Conservation (phyloP, 2,797 vertebrate genomes). For the Ambastaia sidthimunki region DNA sequence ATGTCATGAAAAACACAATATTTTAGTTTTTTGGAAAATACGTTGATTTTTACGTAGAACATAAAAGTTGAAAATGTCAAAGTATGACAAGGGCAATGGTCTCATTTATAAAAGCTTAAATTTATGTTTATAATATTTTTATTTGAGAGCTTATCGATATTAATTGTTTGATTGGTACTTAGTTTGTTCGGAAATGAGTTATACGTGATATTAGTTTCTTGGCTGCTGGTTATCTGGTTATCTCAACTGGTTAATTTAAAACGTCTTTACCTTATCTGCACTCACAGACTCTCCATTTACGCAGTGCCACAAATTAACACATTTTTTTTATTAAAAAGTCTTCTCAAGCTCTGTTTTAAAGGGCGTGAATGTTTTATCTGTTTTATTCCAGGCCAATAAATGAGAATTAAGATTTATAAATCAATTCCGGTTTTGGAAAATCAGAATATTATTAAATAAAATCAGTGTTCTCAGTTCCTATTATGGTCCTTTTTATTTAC, state of each 20-base stretch:
- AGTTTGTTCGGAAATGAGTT: background rate
- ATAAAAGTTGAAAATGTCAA: background rate
- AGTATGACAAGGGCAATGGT: background rate
- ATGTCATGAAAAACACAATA: background rate
- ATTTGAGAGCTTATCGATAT: background rate
- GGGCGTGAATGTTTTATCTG: conserved; percentile 14
- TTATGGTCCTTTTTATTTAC: background rate
- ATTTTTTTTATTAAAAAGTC: background rate
- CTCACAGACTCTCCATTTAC: background rate
- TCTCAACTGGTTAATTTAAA: background rate
- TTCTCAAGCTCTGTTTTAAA: background rate
- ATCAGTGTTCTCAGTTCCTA: background rate
- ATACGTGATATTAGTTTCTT: background rate
- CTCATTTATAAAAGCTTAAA: background rate
- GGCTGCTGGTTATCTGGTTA: conserved; percentile 23
- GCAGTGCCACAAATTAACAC: background rate
- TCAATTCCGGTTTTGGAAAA: conserved; percentile 16
- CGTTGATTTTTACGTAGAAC: background rate
- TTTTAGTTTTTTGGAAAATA: background rate
- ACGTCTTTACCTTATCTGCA: conserved; percentile 29
- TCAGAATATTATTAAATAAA: background rate
- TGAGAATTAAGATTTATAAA: conserved; percentile 31
- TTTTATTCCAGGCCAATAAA: conserved; percentile 17
- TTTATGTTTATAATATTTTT: too few relatives aligned
- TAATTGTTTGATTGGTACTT: background rate